Conservation (phyloP, 2,888 invertebrate genomes). For the Cremastinae sp. region DNA sequence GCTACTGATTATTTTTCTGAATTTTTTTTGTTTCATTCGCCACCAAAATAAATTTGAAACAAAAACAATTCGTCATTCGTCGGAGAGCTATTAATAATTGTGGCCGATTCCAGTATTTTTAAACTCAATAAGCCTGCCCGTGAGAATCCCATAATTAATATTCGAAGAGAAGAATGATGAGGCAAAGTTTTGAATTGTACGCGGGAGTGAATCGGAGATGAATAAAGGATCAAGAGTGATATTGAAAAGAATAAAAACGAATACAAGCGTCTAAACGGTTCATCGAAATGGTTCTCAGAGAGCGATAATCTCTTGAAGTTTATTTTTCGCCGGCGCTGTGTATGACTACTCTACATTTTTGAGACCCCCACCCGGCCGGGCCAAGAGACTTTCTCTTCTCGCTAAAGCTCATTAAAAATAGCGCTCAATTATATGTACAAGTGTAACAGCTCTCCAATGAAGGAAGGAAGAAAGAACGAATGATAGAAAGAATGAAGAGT, state of each 20-base stretch:
- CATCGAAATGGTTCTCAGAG: neutral
- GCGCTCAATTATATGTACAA: constrained; percentile 35
- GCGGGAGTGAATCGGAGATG: neutral
- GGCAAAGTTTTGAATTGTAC: neutral
- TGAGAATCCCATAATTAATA: too few species aligned
- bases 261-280: neutral
- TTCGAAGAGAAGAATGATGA: neutral
- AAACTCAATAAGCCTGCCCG: neutral
- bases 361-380: constrained; percentile 22
- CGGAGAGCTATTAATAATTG: constrained; percentile 2
- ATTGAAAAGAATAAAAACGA: too few species aligned
- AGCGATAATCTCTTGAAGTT: too few species aligned
- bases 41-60: too few species aligned
- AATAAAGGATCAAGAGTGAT: neutral
- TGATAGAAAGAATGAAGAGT: neutral
- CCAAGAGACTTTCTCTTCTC: constrained; percentile 23
- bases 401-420: constrained; percentile 42
- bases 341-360: constrained; percentile 11
- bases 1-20: too few species aligned
- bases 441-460: constrained; percentile 34
- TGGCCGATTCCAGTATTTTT: constrained; percentile 20
- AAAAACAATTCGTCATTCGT: constrained; percentile 4
- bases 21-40: too few species aligned
- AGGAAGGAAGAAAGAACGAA: constrained; percentile 22
- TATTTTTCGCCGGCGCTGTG: too few species aligned